Percentiles rank a stretch among this genome's conserved stretches.
Evolutionary conservation across 2,113 vertebrate genomes (phyloP).

Genomic region (Paradoxurus hermaphroditus): DNA sequence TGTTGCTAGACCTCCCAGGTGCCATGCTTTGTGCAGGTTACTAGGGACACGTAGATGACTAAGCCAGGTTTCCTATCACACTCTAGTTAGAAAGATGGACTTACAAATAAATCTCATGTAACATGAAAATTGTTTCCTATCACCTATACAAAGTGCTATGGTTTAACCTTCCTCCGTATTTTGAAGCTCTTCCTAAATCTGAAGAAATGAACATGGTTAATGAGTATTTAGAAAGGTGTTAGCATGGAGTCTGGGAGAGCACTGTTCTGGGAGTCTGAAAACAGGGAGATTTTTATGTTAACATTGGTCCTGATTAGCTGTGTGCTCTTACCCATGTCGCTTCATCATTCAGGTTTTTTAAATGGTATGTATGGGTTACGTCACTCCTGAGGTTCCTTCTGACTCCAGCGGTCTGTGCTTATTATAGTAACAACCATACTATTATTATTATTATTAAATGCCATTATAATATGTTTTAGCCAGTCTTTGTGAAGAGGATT

Average conservation of each 20-base stretch:
- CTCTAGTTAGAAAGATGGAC: not conserved
- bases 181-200: not conserved
- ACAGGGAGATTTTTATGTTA: not conserved
- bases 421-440: not conserved
- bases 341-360: not conserved
- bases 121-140: not conserved
- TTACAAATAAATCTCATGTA: accelerated
- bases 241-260: not conserved
- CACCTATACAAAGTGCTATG: not conserved
- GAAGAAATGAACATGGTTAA: not conserved
- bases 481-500: not conserved
- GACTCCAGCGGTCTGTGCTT: not conserved
- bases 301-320: not conserved
- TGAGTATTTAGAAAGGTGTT: not conserved
- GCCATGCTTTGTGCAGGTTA: not conserved
- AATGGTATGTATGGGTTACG: not conserved
- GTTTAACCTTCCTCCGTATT: not conserved
- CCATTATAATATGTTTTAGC: not conserved
- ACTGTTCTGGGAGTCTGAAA: not conserved
- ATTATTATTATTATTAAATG: not conserved
- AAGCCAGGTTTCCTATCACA: not conserved
- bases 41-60: not conserved
- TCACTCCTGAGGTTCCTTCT: not conserved
- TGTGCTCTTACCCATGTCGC: not conserved
- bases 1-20: accelerated